Evolutionary conservation across 2,797 vertebrate genomes (phyloP).

Genomic region (Falco columbarius): DNA sequence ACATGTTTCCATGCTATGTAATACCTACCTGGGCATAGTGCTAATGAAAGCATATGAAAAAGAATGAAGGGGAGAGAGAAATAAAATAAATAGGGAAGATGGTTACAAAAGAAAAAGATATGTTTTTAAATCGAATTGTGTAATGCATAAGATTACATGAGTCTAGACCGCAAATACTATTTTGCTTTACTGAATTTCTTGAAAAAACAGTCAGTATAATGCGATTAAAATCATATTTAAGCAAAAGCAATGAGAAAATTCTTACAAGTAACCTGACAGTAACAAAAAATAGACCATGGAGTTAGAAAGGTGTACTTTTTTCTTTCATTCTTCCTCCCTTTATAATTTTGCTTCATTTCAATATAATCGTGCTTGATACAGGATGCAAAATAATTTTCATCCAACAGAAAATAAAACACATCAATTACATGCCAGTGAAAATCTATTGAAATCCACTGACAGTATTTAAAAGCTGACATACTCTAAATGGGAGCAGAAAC

Average conservation of each 20-base stretch:
- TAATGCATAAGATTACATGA: not conserved
- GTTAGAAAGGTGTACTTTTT: not conserved
- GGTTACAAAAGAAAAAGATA: conserved; percentile 62
- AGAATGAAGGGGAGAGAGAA: conserved; percentile 65
- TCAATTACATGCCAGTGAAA: not conserved
- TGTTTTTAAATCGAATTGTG: conserved; percentile 33
- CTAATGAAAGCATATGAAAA: conserved; percentile 78
- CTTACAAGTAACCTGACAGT: not conserved
- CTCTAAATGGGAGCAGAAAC: not conserved
- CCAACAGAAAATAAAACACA: not conserved
- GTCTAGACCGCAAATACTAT: not conserved
- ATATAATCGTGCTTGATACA: not conserved
- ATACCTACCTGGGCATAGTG: conserved; percentile 88
- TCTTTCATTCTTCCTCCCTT: not conserved
- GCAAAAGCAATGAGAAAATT: not conserved
- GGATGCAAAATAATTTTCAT: not conserved
- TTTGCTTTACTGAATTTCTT: not conserved
- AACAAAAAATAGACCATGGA: not conserved
- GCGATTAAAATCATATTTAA: not conserved
- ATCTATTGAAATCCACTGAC: not conserved
- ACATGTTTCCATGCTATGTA: conserved; percentile 55
- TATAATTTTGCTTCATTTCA: not conserved
- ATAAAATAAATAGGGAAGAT: conserved; percentile 67
- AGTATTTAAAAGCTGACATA: not conserved
- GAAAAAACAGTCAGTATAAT: not conserved